These are phyloP conservation scores for fruit fly (Drosophila melanogaster) DNA, from an alignment of 1,140 invertebrate species.

Conservation along the genomic window DNA sequence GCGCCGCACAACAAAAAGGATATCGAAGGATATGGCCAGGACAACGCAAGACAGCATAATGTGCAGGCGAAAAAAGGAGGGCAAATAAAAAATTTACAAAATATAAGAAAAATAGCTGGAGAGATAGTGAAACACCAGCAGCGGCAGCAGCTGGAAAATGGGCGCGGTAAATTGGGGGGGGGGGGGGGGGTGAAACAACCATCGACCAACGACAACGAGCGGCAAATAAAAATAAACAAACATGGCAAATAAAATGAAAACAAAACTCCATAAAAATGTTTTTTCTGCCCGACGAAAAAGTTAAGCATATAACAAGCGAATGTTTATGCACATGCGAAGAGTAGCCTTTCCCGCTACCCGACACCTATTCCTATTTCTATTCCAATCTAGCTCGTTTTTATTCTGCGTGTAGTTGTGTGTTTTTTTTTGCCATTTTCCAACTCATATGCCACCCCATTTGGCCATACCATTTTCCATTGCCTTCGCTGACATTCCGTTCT, in stretches of 20 bases:
- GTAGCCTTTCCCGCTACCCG: slow-evolving; percentile 15
- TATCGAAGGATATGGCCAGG: slow-evolving; percentile 34
- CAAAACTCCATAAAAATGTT: slow-evolving; percentile 78
- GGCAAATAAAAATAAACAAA: slow-evolving; percentile 81
- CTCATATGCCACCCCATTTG: not conserved
- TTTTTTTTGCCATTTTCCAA: slow-evolving; percentile 47
- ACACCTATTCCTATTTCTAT: slow-evolving; percentile 1
- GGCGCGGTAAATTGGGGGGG: slow-evolving; percentile 5
- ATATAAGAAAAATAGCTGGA: slow-evolving; percentile 77
- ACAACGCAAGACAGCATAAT: slow-evolving; percentile 54
- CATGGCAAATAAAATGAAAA: slow-evolving; percentile 82
- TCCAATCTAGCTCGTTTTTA: slow-evolving; percentile 31
- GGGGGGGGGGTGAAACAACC: too few species aligned
- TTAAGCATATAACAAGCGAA: slow-evolving; percentile 63
- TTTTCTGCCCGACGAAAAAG: slow-evolving; percentile 64
- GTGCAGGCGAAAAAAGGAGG: slow-evolving; percentile 35
- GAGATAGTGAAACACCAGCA: slow-evolving; percentile 73
- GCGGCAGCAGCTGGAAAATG: slow-evolving; percentile 18
- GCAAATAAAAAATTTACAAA: slow-evolving; percentile 65
- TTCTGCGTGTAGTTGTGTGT: slow-evolving; percentile 23
- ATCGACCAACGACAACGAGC: slow-evolving; percentile 51
- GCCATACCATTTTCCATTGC: not conserved
- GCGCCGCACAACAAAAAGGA: slow-evolving; percentile 54
- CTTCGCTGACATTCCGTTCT: slow-evolving; percentile 16
- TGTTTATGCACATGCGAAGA: slow-evolving; percentile 61